Percentiles rank a stretch among this genome's conserved stretches.
phyloP scores from a whole-genome alignment of 2,113 vertebrate species.

The Litocranius walleri region DNA sequence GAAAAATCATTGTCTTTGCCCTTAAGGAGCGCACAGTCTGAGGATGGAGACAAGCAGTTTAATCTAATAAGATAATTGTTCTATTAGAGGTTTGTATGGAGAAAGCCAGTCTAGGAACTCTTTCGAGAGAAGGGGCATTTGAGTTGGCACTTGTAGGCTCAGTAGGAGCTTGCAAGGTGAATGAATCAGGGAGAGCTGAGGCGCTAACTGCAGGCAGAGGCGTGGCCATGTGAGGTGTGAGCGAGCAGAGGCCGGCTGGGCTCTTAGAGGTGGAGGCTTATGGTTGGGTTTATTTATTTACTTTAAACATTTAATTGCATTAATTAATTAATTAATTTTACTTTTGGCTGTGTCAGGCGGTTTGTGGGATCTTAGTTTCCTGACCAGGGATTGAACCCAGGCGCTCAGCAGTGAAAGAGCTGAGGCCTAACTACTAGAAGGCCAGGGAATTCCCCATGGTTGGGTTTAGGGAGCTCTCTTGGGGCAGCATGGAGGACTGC shows the following conservation, averaged over 20 bases:
- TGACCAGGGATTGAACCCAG: not conserved
- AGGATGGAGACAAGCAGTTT: conserved; percentile 10
- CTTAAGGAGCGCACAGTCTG: conserved; percentile 1
- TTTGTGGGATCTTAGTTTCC: not conserved
- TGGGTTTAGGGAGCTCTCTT: not conserved
- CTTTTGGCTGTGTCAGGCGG: not conserved
- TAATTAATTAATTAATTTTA: not conserved
- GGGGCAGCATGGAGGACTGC: not conserved
- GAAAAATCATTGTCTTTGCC: conserved; percentile 27
- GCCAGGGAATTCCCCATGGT: not conserved
- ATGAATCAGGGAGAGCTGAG: not conserved
- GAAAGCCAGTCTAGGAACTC: not conserved
- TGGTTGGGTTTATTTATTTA: not conserved
- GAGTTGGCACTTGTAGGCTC: not conserved
- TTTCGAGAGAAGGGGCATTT: conserved; percentile 2
- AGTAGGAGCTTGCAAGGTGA: not conserved
- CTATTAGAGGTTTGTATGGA: conserved; percentile 1
- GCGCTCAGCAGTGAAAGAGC: not conserved
- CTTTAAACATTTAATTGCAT: not conserved
- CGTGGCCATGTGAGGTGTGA: not conserved
- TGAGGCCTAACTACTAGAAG: not conserved
- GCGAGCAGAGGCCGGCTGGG: not conserved
- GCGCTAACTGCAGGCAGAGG: not conserved
- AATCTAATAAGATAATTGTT: not conserved
- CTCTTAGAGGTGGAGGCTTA: not conserved